Percentiles rank a stretch among this genome's conserved stretches.
Conservation (phyloP, 2,797 vertebrate species). For the Todus mexicanus region DNA sequence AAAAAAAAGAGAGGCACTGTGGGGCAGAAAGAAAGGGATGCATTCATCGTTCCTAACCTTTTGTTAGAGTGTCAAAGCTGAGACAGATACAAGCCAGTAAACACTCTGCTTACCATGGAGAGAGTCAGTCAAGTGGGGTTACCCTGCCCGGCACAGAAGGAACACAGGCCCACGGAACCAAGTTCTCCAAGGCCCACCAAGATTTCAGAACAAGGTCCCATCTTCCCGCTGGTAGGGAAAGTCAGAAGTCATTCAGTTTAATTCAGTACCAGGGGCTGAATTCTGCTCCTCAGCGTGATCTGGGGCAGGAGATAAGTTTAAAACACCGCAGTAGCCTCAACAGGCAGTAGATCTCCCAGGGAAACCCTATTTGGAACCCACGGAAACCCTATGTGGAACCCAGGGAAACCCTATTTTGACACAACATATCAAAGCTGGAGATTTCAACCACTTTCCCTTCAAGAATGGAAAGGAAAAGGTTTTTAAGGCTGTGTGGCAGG, state of each 20-base stretch:
- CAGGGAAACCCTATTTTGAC: background rate
- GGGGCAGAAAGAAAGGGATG: slow-evolving; percentile 63
- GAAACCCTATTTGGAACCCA: background rate
- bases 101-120: slow-evolving; percentile 59
- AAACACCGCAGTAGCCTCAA: background rate
- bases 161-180: background rate
- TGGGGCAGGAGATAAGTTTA: background rate
- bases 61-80: slow-evolving; percentile 60
- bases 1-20: slow-evolving; percentile 73
- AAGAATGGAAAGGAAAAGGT: background rate
- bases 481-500: background rate
- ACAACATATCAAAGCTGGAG: background rate
- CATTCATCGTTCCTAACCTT: slow-evolving; percentile 75
- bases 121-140: background rate
- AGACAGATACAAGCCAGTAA: slow-evolving; percentile 68
- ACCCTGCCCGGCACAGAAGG: slow-evolving; percentile 1
- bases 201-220: background rate
- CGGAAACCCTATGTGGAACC: background rate
- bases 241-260: background rate
- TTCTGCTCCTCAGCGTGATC: background rate
- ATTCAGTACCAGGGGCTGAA: background rate
- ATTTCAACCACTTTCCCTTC: background rate
- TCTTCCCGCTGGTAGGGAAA: background rate
- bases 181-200: background rate
- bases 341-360: background rate